Evolutionary conservation across 2,113 vertebrate species (phyloP), one percentile per base, ranked within the genome.

Genomic region (Poecilia latipinna): DNA sequence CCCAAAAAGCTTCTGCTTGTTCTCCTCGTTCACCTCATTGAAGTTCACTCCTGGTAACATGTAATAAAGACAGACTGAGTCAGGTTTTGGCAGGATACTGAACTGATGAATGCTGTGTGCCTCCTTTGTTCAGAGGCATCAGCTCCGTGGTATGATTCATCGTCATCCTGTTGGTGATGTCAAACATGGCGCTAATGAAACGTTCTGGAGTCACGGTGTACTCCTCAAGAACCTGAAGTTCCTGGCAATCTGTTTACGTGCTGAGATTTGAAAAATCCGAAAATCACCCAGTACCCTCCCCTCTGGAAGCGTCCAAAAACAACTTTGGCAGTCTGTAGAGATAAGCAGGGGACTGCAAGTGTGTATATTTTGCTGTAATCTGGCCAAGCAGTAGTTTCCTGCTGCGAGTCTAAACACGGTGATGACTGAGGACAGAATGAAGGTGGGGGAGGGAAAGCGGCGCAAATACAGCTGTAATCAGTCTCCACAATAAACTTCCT

Each of bases 11-110:
- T 96, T 95, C 76, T 95, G 95, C 86, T 96, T 97, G 91, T 98
- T 98, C 87, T 97, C 97, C 82, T 97, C 96, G 77, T 97, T 98
- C 92, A 97, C 96, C 88, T 98, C 96, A 92, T 97, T 97, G 92
- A 97, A 98, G 93, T 99, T 98, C 91, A 97, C 97, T 77, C 96
- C 97, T 99, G 90, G 31, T 26, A 74, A 82, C 88, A 44, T 69
- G 65, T 61, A 44, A 28, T 68, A 77, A 86, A 83, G 24, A 12
- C 33, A 19, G 31, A 78, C 3, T 64, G 29, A 79, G 80, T 74
- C 51, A 85, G 13, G 60, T 19, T 75, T 70, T 29, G 31, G 61
- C 62, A 42, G 61, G 37, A 82, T 77, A 83, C 26, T n/a, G 65
- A 62, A 81, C 10, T 54, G 31, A 39, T 29, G 19, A 51, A 66